phyloP scores from a whole-genome alignment of 2,888 invertebrate genomes.

The Philonicus albiceps region DNA sequence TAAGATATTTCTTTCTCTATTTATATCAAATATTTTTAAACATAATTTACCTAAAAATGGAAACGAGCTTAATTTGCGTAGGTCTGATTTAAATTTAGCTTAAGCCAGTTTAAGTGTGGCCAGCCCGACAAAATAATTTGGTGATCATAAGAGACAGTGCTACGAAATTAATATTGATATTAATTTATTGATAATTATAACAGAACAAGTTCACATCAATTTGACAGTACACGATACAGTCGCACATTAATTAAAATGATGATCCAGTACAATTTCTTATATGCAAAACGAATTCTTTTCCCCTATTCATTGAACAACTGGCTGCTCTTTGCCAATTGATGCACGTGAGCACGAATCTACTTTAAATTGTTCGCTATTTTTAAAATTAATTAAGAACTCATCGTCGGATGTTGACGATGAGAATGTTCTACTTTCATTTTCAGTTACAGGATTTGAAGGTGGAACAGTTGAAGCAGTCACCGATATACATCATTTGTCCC shows the following conservation, averaged over 20 bases:
- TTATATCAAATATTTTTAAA: too few species aligned
- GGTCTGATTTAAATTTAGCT: too few species aligned
- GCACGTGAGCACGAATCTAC: neutral
- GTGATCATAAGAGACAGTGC: neutral
- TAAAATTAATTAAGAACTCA: slow-evolving; percentile 44
- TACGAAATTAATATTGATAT: neutral
- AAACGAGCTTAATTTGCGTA: too few species aligned
- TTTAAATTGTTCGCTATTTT: slow-evolving; percentile 35
- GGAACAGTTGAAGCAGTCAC: neutral
- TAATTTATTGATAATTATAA: neutral
- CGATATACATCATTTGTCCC: slow-evolving; percentile 75
- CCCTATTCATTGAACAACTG: neutral
- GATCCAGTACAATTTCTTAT: neutral
- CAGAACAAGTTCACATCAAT: neutral
- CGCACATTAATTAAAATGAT: neutral
- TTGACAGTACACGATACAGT: neutral
- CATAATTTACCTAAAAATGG: too few species aligned
- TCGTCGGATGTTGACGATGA: slow-evolving; percentile 42
- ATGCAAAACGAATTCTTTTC: too few species aligned
- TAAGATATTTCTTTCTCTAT: too few species aligned
- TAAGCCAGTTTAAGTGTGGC: too few species aligned
- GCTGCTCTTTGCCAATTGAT: slow-evolving; percentile 2
- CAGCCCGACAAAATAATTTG: too few species aligned
- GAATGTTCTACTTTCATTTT: neutral
- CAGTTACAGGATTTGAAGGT: neutral